phyloP scores from a whole-genome alignment of 2,797 vertebrate species.

The Typhlichthys eigenmanni region DNA sequence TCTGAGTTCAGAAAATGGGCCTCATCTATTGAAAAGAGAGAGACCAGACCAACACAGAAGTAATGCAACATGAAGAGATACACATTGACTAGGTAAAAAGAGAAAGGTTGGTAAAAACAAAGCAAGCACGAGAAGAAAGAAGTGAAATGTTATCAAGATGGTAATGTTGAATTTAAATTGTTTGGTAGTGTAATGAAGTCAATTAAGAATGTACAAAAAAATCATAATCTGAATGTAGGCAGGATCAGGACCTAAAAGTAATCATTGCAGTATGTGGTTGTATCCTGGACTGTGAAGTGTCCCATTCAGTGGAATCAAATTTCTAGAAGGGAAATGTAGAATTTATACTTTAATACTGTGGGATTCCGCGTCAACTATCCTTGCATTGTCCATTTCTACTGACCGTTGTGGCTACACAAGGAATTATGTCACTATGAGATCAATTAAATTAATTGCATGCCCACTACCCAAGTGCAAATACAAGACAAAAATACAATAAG shows the following conservation, averaged over 20 bases:
- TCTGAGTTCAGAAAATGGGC: slow-evolving; percentile 78
- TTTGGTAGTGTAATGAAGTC: neutral
- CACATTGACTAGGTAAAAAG: slow-evolving; percentile 1
- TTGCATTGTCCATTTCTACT: too few relatives aligned
- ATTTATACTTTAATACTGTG: too few relatives aligned
- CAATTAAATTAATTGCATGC: too few relatives aligned
- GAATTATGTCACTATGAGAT: too few relatives aligned
- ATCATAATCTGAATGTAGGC: too few relatives aligned
- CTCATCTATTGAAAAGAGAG: slow-evolving; percentile 70
- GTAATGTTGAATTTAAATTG: neutral
- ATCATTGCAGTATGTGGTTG: neutral
- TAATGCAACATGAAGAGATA: neutral
- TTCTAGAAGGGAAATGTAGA: too few relatives aligned
- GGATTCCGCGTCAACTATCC: too few relatives aligned
- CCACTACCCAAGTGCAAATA: too few relatives aligned
- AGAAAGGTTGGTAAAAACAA: neutral
- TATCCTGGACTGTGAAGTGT: too few relatives aligned
- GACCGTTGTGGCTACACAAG: too few relatives aligned
- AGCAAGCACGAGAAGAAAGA: neutral
- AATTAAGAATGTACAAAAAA: neutral
- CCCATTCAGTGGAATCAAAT: too few relatives aligned
- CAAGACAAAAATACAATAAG: too few relatives aligned
- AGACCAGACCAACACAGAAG: neutral
- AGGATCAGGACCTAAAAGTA: neutral
- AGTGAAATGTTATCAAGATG: slow-evolving; percentile 6